These are phyloP conservation scores for Pelagia noctiluca DNA, from an alignment of 30 jellyfish, hydroid and myxozoan genomes.

Conservation along the genomic window DNA sequence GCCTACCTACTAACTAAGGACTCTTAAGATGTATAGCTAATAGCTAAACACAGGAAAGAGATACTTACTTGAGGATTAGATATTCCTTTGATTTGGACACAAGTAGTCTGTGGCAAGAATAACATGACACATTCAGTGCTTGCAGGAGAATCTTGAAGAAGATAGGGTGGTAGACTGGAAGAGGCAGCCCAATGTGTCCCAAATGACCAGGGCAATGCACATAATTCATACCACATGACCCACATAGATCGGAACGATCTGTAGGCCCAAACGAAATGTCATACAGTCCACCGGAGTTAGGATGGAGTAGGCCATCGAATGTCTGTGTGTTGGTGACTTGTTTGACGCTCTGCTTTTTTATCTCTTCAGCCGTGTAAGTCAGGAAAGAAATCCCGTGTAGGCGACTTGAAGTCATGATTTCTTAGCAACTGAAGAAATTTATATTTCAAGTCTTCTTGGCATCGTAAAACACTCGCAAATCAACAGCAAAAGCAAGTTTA, in stretches of 20 bases:
- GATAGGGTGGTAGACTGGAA: constrained; percentile 97
- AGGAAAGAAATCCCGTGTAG: constrained; percentile 48
- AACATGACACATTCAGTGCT: constrained; percentile 85
- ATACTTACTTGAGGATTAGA: constrained; percentile 66
- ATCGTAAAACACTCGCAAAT: too few species aligned
- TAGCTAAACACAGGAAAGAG: too few species aligned
- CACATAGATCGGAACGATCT: constrained; percentile 88
- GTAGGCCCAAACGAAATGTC: constrained; percentile 94
- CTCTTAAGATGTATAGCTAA: too few species aligned
- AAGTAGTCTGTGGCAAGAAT: constrained; percentile 82
- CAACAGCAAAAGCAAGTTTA: too few species aligned
- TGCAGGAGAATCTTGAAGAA: constrained; percentile 76
- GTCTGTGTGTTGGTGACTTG: constrained; percentile 89
- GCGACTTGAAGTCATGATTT: constrained; percentile 41
- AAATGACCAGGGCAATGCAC: constrained; percentile 97
- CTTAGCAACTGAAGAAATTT: too few species aligned
- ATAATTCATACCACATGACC: constrained; percentile 82
- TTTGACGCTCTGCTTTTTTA: constrained; percentile 77
- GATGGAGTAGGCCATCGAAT: constrained; percentile 79
- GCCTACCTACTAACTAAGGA: background rate
- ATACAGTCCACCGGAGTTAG: constrained; percentile 87
- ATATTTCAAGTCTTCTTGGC: too few species aligned
- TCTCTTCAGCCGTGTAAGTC: constrained; percentile 78
- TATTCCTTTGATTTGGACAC: constrained; percentile 62
- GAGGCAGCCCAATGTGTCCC: constrained; percentile 92